phyloP scores from a whole-genome alignment of 2,888 invertebrate genomes.

The Homarus gammarus region DNA sequence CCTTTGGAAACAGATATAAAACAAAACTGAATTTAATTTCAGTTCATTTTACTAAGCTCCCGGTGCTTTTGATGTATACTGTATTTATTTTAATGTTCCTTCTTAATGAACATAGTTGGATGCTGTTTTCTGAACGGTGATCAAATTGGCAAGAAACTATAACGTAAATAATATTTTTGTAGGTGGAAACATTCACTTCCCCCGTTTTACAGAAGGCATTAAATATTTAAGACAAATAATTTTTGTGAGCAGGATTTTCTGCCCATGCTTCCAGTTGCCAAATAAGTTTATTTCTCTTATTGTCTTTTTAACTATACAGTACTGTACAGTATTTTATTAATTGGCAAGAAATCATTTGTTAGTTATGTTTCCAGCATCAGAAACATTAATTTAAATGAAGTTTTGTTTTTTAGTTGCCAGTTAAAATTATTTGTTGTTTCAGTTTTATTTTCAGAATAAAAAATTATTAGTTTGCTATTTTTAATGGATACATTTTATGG shows the following conservation, averaged over 20 bases:
- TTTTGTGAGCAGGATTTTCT: conserved; percentile 3
- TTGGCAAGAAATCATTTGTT: not conserved
- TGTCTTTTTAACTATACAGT: not conserved
- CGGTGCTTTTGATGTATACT: conserved; percentile 19
- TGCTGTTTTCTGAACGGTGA: not conserved
- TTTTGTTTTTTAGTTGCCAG: no score
- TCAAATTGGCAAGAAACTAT: not conserved
- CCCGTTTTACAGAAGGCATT: not conserved
- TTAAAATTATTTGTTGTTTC: not conserved
- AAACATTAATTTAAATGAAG: not conserved
- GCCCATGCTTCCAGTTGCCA: conserved; percentile 1
- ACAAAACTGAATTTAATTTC: not conserved
- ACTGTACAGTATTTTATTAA: not conserved
- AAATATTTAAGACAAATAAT: not conserved
- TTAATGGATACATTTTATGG: not conserved
- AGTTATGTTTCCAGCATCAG: not conserved
- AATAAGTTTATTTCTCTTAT: not conserved
- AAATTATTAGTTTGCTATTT: not conserved
- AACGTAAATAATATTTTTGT: not conserved
- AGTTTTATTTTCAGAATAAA: not conserved
- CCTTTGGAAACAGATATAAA: conserved; percentile 38
- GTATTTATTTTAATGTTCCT: not conserved
- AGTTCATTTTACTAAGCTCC: conserved; percentile 10
- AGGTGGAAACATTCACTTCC: not conserved
- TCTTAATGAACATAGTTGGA: not conserved